Evolutionary conservation across 2,797 vertebrate genomes (phyloP), one percentile per base, ranked within the genome.

Genomic region (Morelia viridis): DNA sequence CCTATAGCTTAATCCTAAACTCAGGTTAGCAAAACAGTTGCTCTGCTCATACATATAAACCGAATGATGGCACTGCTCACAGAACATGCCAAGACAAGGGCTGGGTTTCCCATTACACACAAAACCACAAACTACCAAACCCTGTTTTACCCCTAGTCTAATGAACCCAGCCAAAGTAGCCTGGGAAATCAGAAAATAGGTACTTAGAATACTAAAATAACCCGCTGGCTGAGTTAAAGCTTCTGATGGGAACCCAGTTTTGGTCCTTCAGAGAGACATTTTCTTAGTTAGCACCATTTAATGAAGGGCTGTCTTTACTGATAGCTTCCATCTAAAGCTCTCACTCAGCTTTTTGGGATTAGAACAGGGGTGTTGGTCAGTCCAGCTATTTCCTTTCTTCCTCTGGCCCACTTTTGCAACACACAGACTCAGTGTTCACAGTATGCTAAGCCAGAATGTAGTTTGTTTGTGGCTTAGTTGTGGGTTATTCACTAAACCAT

Each of bases 221-320:
- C 35, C 35, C 24, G 19, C 8, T 24, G 19, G 35, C 35, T 22
- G 35, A 80, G 35, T 80, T 24, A 46, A 80, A 80, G 3, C 9
- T 58, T 31, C 56, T 86, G 57, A 17, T 4, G 0, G 56, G 85
- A 10, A 56, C 28, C 9, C 19, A 60, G 57, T 35, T 86, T 35
- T 35, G 26, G 13, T 9, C 28, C 28, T n/a, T 24, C 13, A 35
- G 65, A 35, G 35, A 0, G 35, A 10, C 19, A 4, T 1, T 7
- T 90, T 94, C 90, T 89, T 50, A 0, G 7, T 58, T 90, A 94
- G 84, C 87, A 92, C 93, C 0, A 17, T 60, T 91, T 95, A 96
- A 94, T 87, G 83, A 96, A 94, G 85, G 94, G 58, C 90, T 90
- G 22, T 4, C 2, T 91, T 91, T 85, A 90, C 87, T 92, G 90